Base-by-base conservation (phyloP, 1,140 invertebrate genomes). In the Micrasema longulum region DNA sequence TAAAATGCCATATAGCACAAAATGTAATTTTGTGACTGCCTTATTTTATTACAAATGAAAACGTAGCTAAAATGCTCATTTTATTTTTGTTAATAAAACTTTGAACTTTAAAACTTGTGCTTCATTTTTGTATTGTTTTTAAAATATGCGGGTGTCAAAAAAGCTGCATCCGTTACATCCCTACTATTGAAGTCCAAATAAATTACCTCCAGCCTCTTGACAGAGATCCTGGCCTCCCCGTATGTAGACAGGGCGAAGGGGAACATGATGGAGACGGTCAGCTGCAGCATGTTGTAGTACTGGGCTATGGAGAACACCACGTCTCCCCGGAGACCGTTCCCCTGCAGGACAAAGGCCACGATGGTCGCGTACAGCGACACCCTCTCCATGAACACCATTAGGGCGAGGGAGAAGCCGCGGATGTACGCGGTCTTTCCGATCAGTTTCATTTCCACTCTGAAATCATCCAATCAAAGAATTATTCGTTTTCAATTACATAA, bases 291-390 rank as follows among this genome's bases (percentile, higher is more conserved):
- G 79, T 94, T 93, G 78, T 91, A 91, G 75, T 93, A 89, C 65
- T 92, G 89, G 35, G 91, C 89, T 68, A 91, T 84, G 6, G 92
- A 90, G 80, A 94, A 94, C 6, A 92, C 90, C 77, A 89, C 88
- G 68, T 90, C 88, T 0, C 92, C 87, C 1, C 88, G 87, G 68
- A 93, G 86, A 5, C 80, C 78, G 16, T 90, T 87, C 2, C 88
- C 89, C 53, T 87, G 79, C 45, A 92, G 77, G 72, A 93, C 88
- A 71, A 89, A 93, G 1, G 88, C 83, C 55, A 93, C 81, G 43
- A 95, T 83, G 7, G 91, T 92, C 14, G 92, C 81, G 78, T 88
- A 93, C 18, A 93, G 82, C 23, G 92, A 89, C 50, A 91, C 85
- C 63, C 92, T 86, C 74, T 93, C 89, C 0, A 89, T 91, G 76